These are phyloP conservation scores for Camponotus fellah DNA, from an alignment of 2,888 invertebrate genomes.

Conservation along the genomic window DNA sequence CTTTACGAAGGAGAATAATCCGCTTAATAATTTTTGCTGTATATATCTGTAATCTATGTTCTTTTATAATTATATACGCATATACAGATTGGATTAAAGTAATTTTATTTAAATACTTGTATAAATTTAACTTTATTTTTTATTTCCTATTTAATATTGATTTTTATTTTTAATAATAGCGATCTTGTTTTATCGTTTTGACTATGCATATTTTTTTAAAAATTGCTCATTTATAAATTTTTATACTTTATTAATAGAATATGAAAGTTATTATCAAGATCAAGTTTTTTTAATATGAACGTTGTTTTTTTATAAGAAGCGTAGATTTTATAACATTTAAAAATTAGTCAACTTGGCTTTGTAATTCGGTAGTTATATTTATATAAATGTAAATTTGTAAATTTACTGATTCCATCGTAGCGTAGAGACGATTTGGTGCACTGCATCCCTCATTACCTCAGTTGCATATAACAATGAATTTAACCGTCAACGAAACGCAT, in stretches of 20 bases:
- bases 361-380: not conserved
- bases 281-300: not conserved
- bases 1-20: slow-evolving; percentile 21
- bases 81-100: not conserved
- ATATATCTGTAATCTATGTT: not conserved
- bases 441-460: slow-evolving; percentile 46
- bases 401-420: slow-evolving; percentile 20
- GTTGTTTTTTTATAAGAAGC: not conserved
- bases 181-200: not conserved
- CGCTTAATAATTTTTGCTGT: slow-evolving; percentile 34
- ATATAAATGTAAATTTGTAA: slow-evolving; percentile 29
- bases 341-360: not conserved
- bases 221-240: not conserved
- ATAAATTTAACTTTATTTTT: not conserved
- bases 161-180: not conserved
- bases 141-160: not conserved
- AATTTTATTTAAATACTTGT: not conserved
- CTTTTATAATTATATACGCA: not conserved
- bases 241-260: not conserved
- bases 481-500: slow-evolving; percentile 57
- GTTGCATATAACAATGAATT: slow-evolving; percentile 62
- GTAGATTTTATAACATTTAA: not conserved
- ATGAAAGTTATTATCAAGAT: slow-evolving; percentile 2
- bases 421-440: slow-evolving; percentile 34
- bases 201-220: not conserved